A percentile compares a stretch with the other conserved stretches of the same genome.
phyloP scores from a whole-genome alignment of 2,113 vertebrate genomes.

The Laticauda laticaudata region DNA sequence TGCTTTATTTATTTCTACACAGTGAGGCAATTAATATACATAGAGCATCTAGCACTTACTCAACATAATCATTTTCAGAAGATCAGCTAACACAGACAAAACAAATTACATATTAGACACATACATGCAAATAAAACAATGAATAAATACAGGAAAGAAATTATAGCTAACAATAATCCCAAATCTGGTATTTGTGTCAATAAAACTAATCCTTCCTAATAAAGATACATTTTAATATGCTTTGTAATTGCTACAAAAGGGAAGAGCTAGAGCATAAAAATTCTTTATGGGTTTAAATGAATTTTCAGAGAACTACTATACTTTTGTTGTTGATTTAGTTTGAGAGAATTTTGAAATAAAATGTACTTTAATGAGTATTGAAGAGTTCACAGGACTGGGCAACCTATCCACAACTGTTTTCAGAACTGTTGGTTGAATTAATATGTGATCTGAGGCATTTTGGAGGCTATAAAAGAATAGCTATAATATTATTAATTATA shows the following conservation, averaged over 20 bases:
- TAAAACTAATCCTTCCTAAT: neutral
- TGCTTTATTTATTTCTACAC: neutral
- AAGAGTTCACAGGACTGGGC: no score
- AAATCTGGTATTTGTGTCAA: neutral
- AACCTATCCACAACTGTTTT: neutral
- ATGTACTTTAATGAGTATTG: neutral
- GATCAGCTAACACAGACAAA: slow-evolving; percentile 48
- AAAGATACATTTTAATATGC: neutral
- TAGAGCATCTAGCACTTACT: slow-evolving; percentile 12
- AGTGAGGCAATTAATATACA: neutral
- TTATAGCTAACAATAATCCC: neutral
- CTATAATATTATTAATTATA: neutral
- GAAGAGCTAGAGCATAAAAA: neutral
- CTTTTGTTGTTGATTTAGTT: neutral
- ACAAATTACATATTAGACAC: slow-evolving; percentile 51
- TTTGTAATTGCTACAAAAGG: neutral
- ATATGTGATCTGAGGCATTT: neutral
- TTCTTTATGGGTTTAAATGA: neutral
- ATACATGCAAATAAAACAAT: slow-evolving; percentile 53
- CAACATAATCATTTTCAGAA: fast-evolving
- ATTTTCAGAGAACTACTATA: neutral
- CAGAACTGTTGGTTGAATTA: neutral
- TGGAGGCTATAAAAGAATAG: neutral
- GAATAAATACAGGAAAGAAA: slow-evolving; percentile 51
- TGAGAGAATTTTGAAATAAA: neutral